These are phyloP conservation scores for Drosophila murphyi DNA, from an alignment of 1,140 invertebrate genomes.

Conservation along the genomic window DNA sequence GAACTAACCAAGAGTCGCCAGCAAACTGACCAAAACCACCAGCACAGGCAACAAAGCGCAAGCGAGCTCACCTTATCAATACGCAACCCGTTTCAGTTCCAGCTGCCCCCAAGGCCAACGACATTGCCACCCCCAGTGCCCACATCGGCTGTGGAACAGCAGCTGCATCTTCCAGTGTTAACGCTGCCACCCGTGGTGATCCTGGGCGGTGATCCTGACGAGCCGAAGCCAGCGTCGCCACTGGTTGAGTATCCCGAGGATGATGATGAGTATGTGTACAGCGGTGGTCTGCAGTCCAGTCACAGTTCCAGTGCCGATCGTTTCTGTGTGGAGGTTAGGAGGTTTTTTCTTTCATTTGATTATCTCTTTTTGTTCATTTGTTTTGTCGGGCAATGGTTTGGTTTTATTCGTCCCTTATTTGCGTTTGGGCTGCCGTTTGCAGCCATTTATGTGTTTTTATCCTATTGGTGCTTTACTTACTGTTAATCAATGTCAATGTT, in stretches of 20 bases:
- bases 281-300: conserved; percentile 56
- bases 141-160: conserved; percentile 58
- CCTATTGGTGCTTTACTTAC: conserved; percentile 18
- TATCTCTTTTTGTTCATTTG: conserved; percentile 47
- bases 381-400: conserved; percentile 49
- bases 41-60: conserved; percentile 32
- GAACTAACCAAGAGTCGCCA: conserved; percentile 30
- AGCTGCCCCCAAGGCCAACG: conserved; percentile 24
- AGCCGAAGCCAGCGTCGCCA: conserved; percentile 59
- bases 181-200: conserved; percentile 81
- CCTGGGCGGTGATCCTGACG: conserved; percentile 65
- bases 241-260: conserved; percentile 88
- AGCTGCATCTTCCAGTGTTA: conserved; percentile 83
- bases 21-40: conserved; percentile 23
- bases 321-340: conserved; percentile 84
- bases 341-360: conserved; percentile 67
- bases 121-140: conserved; percentile 26
- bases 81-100: conserved; percentile 73
- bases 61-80: conserved; percentile 38
- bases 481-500: conserved; percentile 5
- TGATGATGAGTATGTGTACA: conserved; percentile 86
- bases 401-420: conserved; percentile 21
- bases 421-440: not conserved
- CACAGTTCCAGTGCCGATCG: conserved; percentile 79
- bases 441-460: not conserved